Evolutionary conservation across 2,888 invertebrate species (phyloP).

Genomic region (Zootermopsis nevadensis): DNA sequence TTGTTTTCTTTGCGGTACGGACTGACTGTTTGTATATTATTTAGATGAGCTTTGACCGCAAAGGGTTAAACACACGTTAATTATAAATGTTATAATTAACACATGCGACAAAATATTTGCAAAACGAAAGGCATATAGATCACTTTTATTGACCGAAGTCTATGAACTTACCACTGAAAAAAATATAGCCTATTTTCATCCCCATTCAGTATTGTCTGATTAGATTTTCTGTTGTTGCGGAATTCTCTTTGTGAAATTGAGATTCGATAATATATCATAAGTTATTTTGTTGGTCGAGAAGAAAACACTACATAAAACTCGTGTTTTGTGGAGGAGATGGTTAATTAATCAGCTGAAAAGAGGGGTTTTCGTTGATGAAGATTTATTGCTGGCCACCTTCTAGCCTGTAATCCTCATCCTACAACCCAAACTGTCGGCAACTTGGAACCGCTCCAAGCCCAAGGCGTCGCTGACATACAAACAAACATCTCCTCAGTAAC

Average conservation of each 20-base stretch:
- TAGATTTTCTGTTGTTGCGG: background rate
- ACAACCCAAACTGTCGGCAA: background rate
- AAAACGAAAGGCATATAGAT: too few species aligned
- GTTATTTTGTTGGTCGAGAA: background rate
- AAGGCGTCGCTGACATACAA: background rate
- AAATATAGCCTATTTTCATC: too few species aligned
- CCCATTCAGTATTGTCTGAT: too few species aligned
- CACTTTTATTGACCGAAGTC: too few species aligned
- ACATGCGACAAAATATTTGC: too few species aligned
- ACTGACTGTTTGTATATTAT: too few species aligned
- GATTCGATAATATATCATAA: background rate
- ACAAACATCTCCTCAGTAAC: background rate
- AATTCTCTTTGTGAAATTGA: background rate
- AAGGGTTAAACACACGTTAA: too few species aligned
- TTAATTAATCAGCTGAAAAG: conserved; percentile 7
- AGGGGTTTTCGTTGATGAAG: conserved; percentile 2
- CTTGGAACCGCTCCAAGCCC: background rate
- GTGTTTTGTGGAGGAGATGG: background rate
- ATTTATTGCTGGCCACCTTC: conserved; percentile 16
- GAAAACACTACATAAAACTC: background rate
- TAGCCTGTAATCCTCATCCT: background rate
- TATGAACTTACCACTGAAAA: too few species aligned
- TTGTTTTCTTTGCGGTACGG: too few species aligned
- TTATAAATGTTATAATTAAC: too few species aligned
- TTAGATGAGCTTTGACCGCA: too few species aligned